phyloP scores from a whole-genome alignment of 2,797 vertebrate genomes.

The Ptychadena robeensis region DNA sequence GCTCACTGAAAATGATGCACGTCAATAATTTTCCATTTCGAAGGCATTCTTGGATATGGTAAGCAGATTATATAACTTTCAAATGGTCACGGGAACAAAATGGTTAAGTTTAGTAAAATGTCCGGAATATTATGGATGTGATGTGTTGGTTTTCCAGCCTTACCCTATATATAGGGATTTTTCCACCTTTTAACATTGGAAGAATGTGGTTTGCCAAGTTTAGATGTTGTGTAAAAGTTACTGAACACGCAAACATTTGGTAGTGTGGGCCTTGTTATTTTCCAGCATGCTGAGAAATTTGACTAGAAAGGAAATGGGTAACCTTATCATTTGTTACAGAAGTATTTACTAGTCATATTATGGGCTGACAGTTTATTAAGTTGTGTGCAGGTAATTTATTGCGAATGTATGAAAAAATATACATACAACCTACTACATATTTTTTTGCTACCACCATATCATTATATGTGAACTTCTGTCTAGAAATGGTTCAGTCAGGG shows the following conservation, averaged over 20 bases:
- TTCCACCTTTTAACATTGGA: not conserved
- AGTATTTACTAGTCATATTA: not conserved
- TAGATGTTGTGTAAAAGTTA: too few relatives aligned
- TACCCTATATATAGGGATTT: not conserved
- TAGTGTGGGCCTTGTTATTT: not conserved
- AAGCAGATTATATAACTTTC: slow-evolving; percentile 74
- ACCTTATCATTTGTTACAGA: not conserved
- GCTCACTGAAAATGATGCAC: slow-evolving; percentile 85
- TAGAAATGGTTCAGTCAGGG: not conserved
- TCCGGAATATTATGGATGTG: slow-evolving; percentile 44
- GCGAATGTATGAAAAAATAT: not conserved
- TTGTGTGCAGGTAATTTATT: not conserved
- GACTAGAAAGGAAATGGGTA: not conserved
- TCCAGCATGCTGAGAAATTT: not conserved
- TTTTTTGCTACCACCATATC: too few relatives aligned
- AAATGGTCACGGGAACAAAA: slow-evolving; percentile 58
- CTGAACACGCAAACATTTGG: not conserved
- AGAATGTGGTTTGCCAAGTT: not conserved
- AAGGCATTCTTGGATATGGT: slow-evolving; percentile 92
- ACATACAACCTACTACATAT: too few relatives aligned
- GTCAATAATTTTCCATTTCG: slow-evolving; percentile 89
- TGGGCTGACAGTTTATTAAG: not conserved
- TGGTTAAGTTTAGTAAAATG: slow-evolving; percentile 66
- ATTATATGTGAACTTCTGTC: too few relatives aligned
- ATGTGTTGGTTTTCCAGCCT: not conserved